Conservation (phyloP, 2,797 vertebrate genomes). For the Microtus californicus region DNA sequence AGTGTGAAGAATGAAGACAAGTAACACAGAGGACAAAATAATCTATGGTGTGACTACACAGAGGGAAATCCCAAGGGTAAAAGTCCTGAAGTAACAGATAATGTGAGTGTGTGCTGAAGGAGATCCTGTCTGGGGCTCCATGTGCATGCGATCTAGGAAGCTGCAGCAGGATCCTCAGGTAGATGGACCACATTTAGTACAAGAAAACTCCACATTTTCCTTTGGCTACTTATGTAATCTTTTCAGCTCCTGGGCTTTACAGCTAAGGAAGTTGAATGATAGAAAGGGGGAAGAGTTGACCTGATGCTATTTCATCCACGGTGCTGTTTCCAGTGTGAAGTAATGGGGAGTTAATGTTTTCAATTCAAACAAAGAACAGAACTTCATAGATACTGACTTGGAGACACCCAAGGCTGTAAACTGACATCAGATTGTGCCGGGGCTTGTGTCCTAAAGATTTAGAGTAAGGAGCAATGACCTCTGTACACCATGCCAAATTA, state of each 20-base stretch:
- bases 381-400: background rate
- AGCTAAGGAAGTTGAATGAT: background rate
- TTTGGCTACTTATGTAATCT: background rate
- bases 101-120: background rate
- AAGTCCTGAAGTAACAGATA: background rate
- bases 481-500: background rate
- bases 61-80: background rate
- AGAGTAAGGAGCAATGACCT: background rate
- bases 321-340: background rate
- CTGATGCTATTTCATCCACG: background rate
- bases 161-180: background rate
- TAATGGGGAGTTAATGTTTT: background rate
- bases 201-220: background rate
- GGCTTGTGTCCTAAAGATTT: background rate
- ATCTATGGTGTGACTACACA: background rate
- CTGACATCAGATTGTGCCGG: background rate
- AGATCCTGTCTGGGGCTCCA: background rate
- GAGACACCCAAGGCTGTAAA: background rate
- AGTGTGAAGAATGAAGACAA: background rate
- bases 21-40: background rate
- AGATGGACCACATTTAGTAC: background rate
- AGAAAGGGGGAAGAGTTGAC: background rate
- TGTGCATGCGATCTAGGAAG: background rate
- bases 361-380: background rate
- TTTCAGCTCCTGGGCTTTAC: background rate